Percentiles rank a stretch among this genome's conserved stretches.
Conservation (phyloP, 2,113 vertebrate species). For the Melanerpes formicivorus region DNA sequence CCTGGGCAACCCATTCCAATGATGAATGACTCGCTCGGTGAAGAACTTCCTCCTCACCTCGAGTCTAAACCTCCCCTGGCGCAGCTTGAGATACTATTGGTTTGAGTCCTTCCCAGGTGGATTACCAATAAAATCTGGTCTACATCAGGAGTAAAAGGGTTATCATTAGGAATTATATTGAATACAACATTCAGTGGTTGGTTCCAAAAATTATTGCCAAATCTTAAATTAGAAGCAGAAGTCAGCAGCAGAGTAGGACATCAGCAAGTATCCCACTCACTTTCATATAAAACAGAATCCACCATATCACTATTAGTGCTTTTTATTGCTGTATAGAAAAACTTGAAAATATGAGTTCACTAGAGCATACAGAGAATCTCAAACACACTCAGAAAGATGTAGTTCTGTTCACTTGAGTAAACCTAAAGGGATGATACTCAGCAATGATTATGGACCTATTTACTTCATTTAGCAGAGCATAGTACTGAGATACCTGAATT, state of each 20-base stretch:
- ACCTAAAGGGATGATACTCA: not conserved
- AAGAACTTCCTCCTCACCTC: too few species aligned
- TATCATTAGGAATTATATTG: not conserved
- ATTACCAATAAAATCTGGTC: not conserved
- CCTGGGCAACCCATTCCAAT: too few species aligned
- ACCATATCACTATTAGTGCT: not conserved
- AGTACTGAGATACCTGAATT: not conserved
- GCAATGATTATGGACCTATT: not conserved
- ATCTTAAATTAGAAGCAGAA: not conserved
- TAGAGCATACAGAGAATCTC: not conserved
- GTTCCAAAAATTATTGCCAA: not conserved
- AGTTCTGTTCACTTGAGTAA: conserved; percentile 10
- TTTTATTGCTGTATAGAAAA: not conserved
- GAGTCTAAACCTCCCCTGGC: too few species aligned
- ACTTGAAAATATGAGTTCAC: not conserved
- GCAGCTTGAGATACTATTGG: too few species aligned
- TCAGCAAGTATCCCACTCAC: not conserved
- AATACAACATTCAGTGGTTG: not conserved
- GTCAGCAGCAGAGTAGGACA: not conserved
- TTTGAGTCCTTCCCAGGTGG: not conserved
- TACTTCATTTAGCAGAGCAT: not conserved
- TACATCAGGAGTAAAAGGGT: not conserved
- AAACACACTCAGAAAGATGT: not conserved
- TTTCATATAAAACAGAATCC: not conserved
- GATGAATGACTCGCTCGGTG: too few species aligned